Evolutionary conservation across 2,888 invertebrate genomes (phyloP).

Genomic region (Suillia variegata): DNA sequence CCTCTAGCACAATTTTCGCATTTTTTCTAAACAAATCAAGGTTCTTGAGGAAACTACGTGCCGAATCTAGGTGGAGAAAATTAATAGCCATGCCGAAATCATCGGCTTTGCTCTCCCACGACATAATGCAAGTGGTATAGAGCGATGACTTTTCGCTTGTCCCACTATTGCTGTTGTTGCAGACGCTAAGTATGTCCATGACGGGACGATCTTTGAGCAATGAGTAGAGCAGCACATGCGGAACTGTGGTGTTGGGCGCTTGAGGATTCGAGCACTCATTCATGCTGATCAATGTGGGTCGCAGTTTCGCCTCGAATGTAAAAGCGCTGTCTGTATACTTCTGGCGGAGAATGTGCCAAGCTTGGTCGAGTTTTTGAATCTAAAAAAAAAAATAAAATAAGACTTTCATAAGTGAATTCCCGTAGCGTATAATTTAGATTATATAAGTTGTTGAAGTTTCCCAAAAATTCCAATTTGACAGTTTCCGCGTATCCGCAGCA

Average conservation of each 20-base stretch:
- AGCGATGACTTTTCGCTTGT: constrained; percentile 60
- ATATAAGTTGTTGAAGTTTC: too few species aligned
- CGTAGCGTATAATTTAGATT: too few species aligned
- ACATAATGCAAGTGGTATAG: constrained; percentile 65
- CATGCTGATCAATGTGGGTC: constrained; percentile 85
- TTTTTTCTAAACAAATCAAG: constrained; percentile 78
- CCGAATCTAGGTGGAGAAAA: constrained; percentile 81
- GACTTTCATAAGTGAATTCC: too few species aligned
- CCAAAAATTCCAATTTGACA: too few species aligned
- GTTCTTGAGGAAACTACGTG: constrained; percentile 77
- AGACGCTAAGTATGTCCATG: constrained; percentile 65
- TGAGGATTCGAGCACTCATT: constrained; percentile 89
- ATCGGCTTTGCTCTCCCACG: constrained; percentile 72
- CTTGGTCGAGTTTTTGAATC: constrained; percentile 81
- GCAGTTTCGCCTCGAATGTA: constrained; percentile 87
- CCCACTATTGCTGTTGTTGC: constrained; percentile 10
- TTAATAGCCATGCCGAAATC: constrained; percentile 84
- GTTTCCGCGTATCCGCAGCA: too few species aligned
- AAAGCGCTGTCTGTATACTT: constrained; percentile 88
- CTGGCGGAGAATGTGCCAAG: constrained; percentile 88
- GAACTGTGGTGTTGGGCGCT: constrained; percentile 90
- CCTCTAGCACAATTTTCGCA: constrained; percentile 78
- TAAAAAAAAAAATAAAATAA: constrained; percentile 58
- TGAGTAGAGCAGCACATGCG: constrained; percentile 82
- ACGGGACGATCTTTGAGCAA: constrained; percentile 78